phyloP scores from a whole-genome alignment of 2,888 invertebrate species.

The Hirtodrosophila duncani region DNA sequence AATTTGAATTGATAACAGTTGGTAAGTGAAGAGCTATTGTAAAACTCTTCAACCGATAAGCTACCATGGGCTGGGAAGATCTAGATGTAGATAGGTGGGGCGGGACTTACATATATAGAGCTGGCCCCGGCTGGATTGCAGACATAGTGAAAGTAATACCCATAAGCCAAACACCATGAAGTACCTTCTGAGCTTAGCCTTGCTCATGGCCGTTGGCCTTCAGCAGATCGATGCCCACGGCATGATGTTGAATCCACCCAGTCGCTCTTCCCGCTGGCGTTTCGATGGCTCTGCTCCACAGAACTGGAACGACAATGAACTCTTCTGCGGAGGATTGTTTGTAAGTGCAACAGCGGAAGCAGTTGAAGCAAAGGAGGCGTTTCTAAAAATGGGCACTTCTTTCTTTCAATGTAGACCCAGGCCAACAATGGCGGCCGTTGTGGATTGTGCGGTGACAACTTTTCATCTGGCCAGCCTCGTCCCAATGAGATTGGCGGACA shows the following conservation, averaged over 20 bases:
- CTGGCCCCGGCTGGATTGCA: not conserved
- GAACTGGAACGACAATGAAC: conserved; percentile 80
- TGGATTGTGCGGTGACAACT: conserved; percentile 81
- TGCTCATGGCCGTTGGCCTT: conserved; percentile 50
- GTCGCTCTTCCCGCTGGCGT: conserved; percentile 81
- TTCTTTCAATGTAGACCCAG: conserved; percentile 66
- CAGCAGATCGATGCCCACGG: conserved; percentile 78
- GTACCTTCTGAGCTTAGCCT: conserved; percentile 33
- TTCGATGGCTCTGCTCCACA: conserved; percentile 78
- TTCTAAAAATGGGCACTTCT: not conserved
- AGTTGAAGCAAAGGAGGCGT: not conserved
- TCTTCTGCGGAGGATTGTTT: conserved; percentile 80
- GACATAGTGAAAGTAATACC: conserved; percentile 55
- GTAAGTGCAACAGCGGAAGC: too few species aligned
- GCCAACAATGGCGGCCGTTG: conserved; percentile 79
- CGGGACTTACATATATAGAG: conserved; percentile 13
- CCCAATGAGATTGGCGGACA: conserved; percentile 80
- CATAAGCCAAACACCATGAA: conserved; percentile 37
- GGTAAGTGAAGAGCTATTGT: conserved; percentile 47
- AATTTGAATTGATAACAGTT: too few species aligned
- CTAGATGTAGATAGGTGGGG: conserved; percentile 19
- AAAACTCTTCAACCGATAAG: conserved; percentile 48
- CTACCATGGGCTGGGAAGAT: conserved; percentile 16
- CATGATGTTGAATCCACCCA: conserved; percentile 80
- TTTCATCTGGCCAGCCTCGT: conserved; percentile 77